A percentile compares a stretch with the other conserved stretches of the same genome.
Conservation (phyloP, 2,797 vertebrate species). For the Anisognathus igniventris region DNA sequence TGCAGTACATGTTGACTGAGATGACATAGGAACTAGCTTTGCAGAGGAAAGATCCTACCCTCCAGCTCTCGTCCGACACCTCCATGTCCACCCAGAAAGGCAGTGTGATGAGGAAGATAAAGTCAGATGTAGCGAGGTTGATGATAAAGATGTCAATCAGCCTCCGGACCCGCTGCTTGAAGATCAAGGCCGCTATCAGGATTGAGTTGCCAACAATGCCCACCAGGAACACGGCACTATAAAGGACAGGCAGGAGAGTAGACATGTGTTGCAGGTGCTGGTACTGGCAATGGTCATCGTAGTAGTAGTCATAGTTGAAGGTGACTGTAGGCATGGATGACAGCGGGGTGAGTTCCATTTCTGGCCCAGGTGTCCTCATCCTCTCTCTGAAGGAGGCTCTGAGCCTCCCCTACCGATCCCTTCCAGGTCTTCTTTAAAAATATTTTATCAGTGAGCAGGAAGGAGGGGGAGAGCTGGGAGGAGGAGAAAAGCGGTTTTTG, state of each 20-base stretch:
- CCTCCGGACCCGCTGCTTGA: conserved; percentile 61
- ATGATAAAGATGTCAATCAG: conserved; percentile 75
- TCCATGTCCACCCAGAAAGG: conserved; percentile 79
- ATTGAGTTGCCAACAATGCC: conserved; percentile 69
- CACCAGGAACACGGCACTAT: conserved; percentile 66
- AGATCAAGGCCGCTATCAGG: conserved; percentile 62
- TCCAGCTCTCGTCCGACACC: conserved; percentile 51
- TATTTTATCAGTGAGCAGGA: background rate
- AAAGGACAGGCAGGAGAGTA: conserved; percentile 65
- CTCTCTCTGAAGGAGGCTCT: background rate
- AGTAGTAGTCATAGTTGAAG: background rate
- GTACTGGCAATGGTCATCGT: conserved; percentile 12
- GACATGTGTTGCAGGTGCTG: conserved; percentile 5
- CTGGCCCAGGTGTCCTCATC: background rate
- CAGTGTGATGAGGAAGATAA: conserved; percentile 76
- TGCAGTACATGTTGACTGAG: conserved; percentile 80
- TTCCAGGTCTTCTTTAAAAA: background rate
- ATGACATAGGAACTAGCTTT: conserved; percentile 76
- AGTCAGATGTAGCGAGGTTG: conserved; percentile 76
- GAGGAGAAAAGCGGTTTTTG: conserved; percentile 7
- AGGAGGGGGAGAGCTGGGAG: background rate
- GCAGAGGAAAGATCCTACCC: conserved; percentile 72
- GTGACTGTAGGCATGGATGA: background rate
- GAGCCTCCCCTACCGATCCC: background rate
- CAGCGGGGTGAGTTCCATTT: background rate